Conservation (phyloP, 2,888 invertebrate genomes). For the Conistra vaccinii region DNA sequence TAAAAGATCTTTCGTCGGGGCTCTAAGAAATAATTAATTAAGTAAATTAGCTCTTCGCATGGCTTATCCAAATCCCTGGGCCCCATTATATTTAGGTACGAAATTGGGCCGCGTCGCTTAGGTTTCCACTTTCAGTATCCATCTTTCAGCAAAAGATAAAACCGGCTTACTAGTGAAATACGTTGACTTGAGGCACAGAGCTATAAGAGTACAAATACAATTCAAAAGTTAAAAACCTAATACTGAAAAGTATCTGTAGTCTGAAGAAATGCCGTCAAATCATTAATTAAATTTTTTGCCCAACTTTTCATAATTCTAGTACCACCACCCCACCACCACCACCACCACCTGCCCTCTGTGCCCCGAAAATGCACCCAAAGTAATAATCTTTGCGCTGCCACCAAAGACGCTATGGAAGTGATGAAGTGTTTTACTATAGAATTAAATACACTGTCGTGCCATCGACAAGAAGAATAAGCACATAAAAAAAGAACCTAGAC, state of each 20-base stretch:
- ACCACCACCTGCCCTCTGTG: too few relatives aligned
- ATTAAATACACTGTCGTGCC: too few relatives aligned
- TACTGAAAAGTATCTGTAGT: background rate
- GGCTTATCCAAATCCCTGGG: slow-evolving; percentile 22
- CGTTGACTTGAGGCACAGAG: background rate
- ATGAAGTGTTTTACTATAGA: background rate
- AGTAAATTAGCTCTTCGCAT: slow-evolving; percentile 16
- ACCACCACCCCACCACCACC: too few relatives aligned
- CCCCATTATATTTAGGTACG: slow-evolving; percentile 31
- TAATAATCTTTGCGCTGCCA: too few relatives aligned
- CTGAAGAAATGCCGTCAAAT: background rate
- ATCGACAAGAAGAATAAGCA: background rate
- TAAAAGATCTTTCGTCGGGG: background rate
- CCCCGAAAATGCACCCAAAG: background rate
- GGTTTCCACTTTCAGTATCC: background rate
- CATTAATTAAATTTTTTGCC: background rate
- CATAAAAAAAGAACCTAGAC: background rate
- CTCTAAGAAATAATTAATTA: slow-evolving; percentile 36
- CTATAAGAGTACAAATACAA: background rate
- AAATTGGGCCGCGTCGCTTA: background rate
- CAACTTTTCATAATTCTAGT: background rate
- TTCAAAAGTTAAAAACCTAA: background rate
- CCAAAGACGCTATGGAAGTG: background rate
- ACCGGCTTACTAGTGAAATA: slow-evolving; percentile 7
- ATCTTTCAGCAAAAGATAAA: slow-evolving; percentile 21